Evolutionary conservation across 1,140 invertebrate genomes (phyloP), one percentile per base, ranked within the genome.

Genomic region (Lepidurus arcticus): DNA sequence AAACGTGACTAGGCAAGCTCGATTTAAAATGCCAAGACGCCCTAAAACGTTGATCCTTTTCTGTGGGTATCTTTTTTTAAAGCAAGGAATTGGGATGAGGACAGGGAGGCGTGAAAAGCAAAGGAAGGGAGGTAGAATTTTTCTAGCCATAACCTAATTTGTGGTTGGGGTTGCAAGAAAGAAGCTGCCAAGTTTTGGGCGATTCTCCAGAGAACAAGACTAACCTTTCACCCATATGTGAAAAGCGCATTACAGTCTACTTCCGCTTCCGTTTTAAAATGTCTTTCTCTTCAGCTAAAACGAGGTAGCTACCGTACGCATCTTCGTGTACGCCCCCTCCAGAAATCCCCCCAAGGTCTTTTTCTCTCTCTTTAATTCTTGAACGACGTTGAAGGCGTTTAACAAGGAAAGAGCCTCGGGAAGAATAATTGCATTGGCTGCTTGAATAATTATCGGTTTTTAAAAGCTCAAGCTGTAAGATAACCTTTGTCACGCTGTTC

Each of bases 221-320:
- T 65, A 65, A 65, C 53, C 53, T 65, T 65, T 9, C 53, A 65
- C 53, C 53, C 53, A 13, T n/a, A 65, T 65, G 53, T 65, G 21
- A 65, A 9, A 65, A 65, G 8, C 53, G 16, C 53, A 65, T 65
- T 65, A 65, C 53, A 11, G 13, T 7, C 53, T 65, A 65, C 53
- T 65, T 65, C 53, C 53, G 53, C 53, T 65, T 65, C 53, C 53
- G 53, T 65, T 65, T 65, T 65, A 11, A 47, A 65, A 65, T n/a
- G 8, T 65, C 13, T n/a, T 7, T 21, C 53, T 21, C 21, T 21
- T 16, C 53, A 21, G 21, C 53, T 34, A 34, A 65, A 65, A 16
- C 21, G 53, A 65, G 53, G 21, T 34, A 65, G 21, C 53, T 65
- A 13, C 3, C 16, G 8, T 13, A 21, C 53, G 21, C 16, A 65